These are phyloP conservation scores for Zaprionus tsacasi DNA, from an alignment of 1,140 invertebrate genomes.

Conservation along the genomic window DNA sequence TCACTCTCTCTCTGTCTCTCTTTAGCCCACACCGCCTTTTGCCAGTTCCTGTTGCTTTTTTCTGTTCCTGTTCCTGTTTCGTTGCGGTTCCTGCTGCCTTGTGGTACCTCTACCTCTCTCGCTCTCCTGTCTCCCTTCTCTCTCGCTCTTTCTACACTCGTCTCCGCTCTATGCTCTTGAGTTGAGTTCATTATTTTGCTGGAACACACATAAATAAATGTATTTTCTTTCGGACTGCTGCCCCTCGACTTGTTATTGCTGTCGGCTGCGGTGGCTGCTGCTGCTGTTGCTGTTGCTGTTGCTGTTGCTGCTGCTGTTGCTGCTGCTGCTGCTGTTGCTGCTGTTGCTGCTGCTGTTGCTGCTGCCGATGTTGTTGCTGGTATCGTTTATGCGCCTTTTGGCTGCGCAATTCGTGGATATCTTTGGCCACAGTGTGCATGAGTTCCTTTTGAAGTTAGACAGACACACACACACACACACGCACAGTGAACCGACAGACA, in stretches of 20 bases:
- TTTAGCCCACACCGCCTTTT: background rate
- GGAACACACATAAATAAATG: conserved; percentile 42
- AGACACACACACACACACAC: conserved; percentile 10
- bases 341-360: background rate
- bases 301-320: conserved; percentile 10
- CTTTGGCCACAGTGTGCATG: conserved; percentile 33
- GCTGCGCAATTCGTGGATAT: conserved; percentile 43
- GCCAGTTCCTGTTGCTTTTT: conserved; percentile 5
- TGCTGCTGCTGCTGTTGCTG: conserved; percentile 12
- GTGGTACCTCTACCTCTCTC: too few species aligned
- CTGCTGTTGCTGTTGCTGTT: too few species aligned
- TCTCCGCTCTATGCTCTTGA: conserved; percentile 11
- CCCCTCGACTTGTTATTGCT: conserved; percentile 6
- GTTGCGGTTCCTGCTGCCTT: conserved; percentile 5
- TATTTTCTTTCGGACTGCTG: conserved; percentile 26
- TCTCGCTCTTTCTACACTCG: background rate
- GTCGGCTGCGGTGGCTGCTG: too few species aligned
- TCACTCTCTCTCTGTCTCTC: background rate
- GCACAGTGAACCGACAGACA: conserved; percentile 3
- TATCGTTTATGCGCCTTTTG: conserved; percentile 48
- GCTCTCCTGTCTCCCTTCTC: too few species aligned
- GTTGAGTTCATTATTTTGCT: conserved; percentile 49
- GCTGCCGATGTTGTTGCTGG: background rate
- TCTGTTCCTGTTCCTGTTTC: conserved; percentile 8
- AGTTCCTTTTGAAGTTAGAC: conserved; percentile 55